Evolutionary conservation across 2,797 vertebrate species (phyloP), one percentile per base, ranked within the genome.

Genomic region (Decapterus maruadsi): DNA sequence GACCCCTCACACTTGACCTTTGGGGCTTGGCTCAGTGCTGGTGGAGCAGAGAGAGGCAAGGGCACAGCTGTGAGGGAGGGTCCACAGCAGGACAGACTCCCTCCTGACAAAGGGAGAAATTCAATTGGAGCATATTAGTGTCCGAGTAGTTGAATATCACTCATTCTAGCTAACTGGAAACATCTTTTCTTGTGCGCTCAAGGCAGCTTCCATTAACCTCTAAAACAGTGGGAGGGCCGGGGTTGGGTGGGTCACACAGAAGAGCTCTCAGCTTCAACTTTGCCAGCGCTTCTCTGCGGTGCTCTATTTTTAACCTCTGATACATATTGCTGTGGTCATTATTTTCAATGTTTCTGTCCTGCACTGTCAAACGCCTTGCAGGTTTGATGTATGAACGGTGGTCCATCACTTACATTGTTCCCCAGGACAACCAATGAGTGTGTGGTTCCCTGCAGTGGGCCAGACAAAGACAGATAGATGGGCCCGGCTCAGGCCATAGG

Each of bases 381-480:
- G 90, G 85, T 92, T 93, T 95, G 94, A 95, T 94, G 89, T 92
- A 95, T 95, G 94, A 94, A 95, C 68, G 86, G 89, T 80, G 91
- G 93, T 94, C 92, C 92, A 93, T 95, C 94, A 95, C 90, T 93
- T 92, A 94, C 90, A 95, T 91, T 92, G 92, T 89, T 92, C 91
- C 92, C 89, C 90, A 79, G 90, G 92, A 92, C 87, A 88, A 91
- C 88, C 92, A 92, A 93, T 90, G 89, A 91, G 87, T 78, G 90
- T 89, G 83, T 86, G 89, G 90, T 92, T 92, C 92, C 93, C 93
- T 77, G 89, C 90, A 89, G 93, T 71, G 87, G 83, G 84, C 78
- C 87, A 90, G 93, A 95, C 94, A 94, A 90, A 95, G 94, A 96
- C 93, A 87, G 94, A 95, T 95, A 90, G 91, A 87, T 87, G 80